Conservation (phyloP, 2,113 vertebrate species). For the Proterorhinus semilunaris region DNA sequence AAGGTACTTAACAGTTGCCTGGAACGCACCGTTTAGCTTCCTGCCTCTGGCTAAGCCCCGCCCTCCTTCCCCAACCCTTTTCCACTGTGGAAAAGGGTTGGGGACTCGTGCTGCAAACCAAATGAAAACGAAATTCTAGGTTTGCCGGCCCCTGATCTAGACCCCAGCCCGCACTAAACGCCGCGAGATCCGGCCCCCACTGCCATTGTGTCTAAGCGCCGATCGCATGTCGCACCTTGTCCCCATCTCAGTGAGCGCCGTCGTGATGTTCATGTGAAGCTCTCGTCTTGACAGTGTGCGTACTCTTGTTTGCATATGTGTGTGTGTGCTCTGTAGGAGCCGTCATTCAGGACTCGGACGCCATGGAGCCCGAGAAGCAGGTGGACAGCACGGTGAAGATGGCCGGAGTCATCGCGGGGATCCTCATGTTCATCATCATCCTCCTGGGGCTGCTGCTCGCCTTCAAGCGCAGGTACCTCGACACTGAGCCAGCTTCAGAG, state of each 20-base stretch:
- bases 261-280: not conserved
- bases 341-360: constrained; percentile 94
- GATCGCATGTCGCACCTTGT: not conserved
- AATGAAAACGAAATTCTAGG: too few species aligned
- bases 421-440: constrained; percentile 97
- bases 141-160: too few species aligned
- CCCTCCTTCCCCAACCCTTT: too few species aligned
- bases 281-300: constrained; percentile 36
- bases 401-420: constrained; percentile 93
- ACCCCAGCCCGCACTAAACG: too few species aligned
- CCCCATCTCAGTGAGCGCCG: too few species aligned
- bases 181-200: too few species aligned
- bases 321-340: constrained; percentile 77
- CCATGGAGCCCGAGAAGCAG: constrained; percentile 95
- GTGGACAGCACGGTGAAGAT: constrained; percentile 94
- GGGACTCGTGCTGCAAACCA: too few species aligned
- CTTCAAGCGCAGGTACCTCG: constrained; percentile 91
- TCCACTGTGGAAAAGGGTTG: too few species aligned
- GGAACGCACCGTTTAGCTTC: too few species aligned
- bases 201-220: not conserved
- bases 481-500: not conserved
- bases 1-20: too few species aligned
- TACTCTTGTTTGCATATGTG: constrained; percentile 29
- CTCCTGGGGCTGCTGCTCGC: constrained; percentile 92
- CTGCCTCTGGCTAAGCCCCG: too few species aligned